phyloP scores from a whole-genome alignment of 1,140 invertebrate species.

The Macrotrachela quadricornifera region DNA sequence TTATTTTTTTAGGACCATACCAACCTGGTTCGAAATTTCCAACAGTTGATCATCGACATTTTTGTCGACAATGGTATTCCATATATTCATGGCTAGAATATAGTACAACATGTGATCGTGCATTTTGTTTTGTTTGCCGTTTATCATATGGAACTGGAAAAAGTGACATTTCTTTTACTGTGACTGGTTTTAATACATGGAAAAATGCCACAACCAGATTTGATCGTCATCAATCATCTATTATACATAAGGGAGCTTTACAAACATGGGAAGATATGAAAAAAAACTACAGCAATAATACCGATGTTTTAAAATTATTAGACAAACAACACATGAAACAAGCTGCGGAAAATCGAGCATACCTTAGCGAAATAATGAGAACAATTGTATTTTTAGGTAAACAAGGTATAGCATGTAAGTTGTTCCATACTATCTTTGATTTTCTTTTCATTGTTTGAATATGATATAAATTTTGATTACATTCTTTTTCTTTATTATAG shows the following conservation, averaged over 20 bases:
- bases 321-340: neutral
- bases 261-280: neutral
- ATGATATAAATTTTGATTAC: too few species aligned
- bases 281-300: too few species aligned
- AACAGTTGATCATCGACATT: too few species aligned
- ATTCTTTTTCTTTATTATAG: too few species aligned
- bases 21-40: too few species aligned
- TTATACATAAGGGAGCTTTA: neutral
- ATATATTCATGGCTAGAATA: neutral
- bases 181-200: slow-evolving; percentile 3
- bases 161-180: neutral
- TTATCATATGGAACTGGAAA: neutral
- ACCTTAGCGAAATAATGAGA: slow-evolving; percentile 1
- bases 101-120: neutral
- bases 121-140: neutral
- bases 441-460: too few species aligned
- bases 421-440: too few species aligned
- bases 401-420: slow-evolving; percentile 1
- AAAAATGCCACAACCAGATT: neutral
- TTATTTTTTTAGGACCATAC: too few species aligned
- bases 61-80: neutral
- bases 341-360: neutral
- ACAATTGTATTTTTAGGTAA: neutral
- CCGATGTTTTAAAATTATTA: too few species aligned
- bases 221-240: neutral